Conservation (phyloP, 2,888 invertebrate genomes). For the Drosophila hamatofila region DNA sequence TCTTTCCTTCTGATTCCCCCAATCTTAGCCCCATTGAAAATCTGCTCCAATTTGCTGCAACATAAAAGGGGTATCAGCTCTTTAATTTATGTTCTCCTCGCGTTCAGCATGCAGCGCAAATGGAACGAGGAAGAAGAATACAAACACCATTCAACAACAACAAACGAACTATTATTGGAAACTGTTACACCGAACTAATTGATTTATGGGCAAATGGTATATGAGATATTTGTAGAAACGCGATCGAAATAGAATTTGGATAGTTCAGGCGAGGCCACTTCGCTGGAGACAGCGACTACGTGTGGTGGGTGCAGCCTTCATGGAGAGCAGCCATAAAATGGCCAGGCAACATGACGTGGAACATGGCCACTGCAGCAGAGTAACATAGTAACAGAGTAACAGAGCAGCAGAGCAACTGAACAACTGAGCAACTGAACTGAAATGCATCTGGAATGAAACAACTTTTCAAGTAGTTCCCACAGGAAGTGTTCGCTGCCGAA, state of each 20-base stretch:
- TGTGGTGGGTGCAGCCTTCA: constrained; percentile 59
- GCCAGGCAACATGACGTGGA: constrained; percentile 53
- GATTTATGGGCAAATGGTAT: constrained; percentile 63
- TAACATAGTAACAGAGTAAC: background rate
- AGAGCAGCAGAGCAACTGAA: background rate
- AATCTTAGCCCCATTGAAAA: constrained; percentile 32
- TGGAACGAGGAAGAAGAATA: constrained; percentile 15
- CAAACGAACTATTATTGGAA: constrained; percentile 29
- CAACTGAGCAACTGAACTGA: constrained; percentile 13
- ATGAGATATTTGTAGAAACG: constrained; percentile 46
- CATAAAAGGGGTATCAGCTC: constrained; percentile 64
- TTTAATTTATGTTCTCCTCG: constrained; percentile 63
- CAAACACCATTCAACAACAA: constrained; percentile 5
- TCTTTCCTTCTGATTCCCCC: constrained; percentile 43
- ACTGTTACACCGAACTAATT: constrained; percentile 70
- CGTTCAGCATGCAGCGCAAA: constrained; percentile 47
- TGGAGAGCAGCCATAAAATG: constrained; percentile 45
- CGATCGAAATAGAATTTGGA: constrained; percentile 40
- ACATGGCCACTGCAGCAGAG: constrained; percentile 29
- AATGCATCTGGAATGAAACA: constrained; percentile 55
- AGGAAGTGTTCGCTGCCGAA: constrained; percentile 75
- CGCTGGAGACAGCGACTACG: constrained; percentile 1
- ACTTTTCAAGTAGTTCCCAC: constrained; percentile 70
- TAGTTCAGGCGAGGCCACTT: constrained; percentile 8
- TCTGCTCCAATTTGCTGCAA: constrained; percentile 61